Conservation (phyloP, 2,797 vertebrate species). For the Lepus oiostolus region DNA sequence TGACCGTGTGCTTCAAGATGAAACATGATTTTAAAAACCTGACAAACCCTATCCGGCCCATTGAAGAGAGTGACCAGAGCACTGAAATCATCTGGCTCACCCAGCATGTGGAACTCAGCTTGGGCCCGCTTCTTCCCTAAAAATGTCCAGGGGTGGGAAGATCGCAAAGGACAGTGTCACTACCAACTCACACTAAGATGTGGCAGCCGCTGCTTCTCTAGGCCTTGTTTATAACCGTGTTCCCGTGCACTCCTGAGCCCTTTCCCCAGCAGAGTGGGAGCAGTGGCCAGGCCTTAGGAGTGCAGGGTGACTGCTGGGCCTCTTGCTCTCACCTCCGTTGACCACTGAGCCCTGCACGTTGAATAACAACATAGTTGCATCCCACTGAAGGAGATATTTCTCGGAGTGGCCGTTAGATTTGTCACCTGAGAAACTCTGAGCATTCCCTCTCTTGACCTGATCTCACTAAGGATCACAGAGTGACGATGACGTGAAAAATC, state of each 20-base stretch:
- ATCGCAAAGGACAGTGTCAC: background rate
- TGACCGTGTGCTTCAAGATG: conserved; percentile 97
- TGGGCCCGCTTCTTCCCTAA: conserved; percentile 95
- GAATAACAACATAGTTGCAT: conserved; percentile 66
- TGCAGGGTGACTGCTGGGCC: conserved; percentile 70
- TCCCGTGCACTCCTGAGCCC: conserved; percentile 62
- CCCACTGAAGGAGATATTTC: conserved; percentile 52
- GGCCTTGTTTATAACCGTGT: conserved; percentile 80
- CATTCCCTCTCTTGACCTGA: background rate
- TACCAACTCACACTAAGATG: conserved; percentile 25
- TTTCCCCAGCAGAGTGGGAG: background rate
- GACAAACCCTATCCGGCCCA: conserved; percentile 93
- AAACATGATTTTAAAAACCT: conserved; percentile 98
- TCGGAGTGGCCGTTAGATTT: conserved; percentile 71
- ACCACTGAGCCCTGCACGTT: conserved; percentile 73
- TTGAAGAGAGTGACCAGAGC: conserved; percentile 92
- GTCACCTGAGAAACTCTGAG: background rate
- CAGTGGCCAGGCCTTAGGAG: conserved; percentile 56
- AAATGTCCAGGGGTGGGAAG: background rate
- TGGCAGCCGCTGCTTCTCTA: conserved; percentile 72
- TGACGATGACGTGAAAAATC: conserved; percentile 18
- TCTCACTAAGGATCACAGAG: conserved; percentile 40
- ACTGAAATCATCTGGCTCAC: conserved; percentile 96
- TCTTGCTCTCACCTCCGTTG: conserved; percentile 74
- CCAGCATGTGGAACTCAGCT: conserved; percentile 97